phyloP scores from a whole-genome alignment of 1,140 invertebrate genomes.

The Cydia fagiglandana region DNA sequence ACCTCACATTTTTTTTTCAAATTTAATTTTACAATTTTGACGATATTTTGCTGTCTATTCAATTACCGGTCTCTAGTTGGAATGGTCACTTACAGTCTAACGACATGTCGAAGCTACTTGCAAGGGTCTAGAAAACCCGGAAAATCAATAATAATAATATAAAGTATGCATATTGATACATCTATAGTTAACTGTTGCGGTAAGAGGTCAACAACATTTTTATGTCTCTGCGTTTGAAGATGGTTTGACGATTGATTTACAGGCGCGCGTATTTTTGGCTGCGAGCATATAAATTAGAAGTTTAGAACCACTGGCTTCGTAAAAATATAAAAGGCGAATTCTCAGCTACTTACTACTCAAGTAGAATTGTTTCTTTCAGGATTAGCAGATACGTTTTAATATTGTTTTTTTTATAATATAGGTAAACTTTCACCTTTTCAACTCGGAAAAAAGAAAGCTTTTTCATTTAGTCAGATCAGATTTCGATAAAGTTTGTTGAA shows the following conservation, averaged over 20 bases:
- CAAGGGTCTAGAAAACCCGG: no score
- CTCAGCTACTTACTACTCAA: not conserved
- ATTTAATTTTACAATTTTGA: no score
- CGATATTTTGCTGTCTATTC: no score
- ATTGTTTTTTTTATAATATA: not conserved
- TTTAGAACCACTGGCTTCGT: not conserved
- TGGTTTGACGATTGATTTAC: conserved; percentile 24
- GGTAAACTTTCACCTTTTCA: no score
- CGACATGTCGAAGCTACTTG: no score
- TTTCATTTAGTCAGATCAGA: no score
- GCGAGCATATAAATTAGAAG: conserved; percentile 23
- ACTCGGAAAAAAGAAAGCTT: no score
- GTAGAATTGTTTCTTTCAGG: not conserved
- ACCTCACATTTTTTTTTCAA: no score
- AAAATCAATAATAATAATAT: not conserved
- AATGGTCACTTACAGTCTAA: no score
- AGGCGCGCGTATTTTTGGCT: conserved; percentile 28
- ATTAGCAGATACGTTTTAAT: not conserved
- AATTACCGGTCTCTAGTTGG: no score
- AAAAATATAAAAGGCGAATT: not conserved
- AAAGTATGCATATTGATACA: not conserved
- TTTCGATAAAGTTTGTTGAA: no score
- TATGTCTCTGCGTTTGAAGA: conserved; percentile 25
- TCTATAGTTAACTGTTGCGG: not conserved
- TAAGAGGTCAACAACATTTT: conserved; percentile 30